These are phyloP conservation scores for Amphibalanus amphitrite DNA, from an alignment of 1,140 invertebrate species.

Conservation along the genomic window DNA sequence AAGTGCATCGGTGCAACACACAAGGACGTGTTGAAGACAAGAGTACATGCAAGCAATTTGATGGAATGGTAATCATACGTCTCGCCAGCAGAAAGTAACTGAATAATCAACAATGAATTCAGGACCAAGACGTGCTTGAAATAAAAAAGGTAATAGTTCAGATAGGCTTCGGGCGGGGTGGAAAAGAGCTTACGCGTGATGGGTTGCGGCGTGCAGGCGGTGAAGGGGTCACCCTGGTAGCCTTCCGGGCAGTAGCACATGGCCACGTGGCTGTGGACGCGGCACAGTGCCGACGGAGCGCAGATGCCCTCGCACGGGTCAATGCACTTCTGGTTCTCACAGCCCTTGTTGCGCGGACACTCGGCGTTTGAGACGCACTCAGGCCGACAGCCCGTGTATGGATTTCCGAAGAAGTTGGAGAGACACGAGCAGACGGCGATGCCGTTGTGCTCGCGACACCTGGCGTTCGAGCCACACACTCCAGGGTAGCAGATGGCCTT, in stretches of 20 bases:
- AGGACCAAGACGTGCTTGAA: too few species aligned
- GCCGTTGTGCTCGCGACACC: conserved; percentile 48
- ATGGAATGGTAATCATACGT: too few species aligned
- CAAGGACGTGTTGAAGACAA: too few species aligned
- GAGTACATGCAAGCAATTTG: too few species aligned
- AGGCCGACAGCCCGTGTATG: conserved; percentile 44
- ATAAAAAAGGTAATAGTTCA: too few species aligned
- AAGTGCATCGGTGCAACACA: too few species aligned
- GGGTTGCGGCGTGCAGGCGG: conserved; percentile 36
- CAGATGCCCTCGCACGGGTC: conserved; percentile 66
- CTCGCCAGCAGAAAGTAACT: too few species aligned
- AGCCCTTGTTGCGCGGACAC: conserved; percentile 41
- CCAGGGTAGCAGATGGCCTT: conserved; percentile 13
- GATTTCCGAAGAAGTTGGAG: conserved; percentile 17
- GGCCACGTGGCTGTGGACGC: conserved; percentile 58
- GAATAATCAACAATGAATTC: too few species aligned
- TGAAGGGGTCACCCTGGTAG: conserved; percentile 56
- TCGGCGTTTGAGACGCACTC: conserved; percentile 52
- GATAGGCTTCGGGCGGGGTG: too few species aligned
- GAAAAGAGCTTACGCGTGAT: too few species aligned
- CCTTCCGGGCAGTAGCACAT: conserved; percentile 51
- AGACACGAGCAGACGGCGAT: conserved; percentile 55
- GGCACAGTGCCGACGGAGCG: conserved; percentile 54
- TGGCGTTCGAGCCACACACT: conserved; percentile 55
- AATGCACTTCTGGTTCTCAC: conserved; percentile 45